phyloP scores from a whole-genome alignment of 2,797 vertebrate species.

The Molossus alvarezi region DNA sequence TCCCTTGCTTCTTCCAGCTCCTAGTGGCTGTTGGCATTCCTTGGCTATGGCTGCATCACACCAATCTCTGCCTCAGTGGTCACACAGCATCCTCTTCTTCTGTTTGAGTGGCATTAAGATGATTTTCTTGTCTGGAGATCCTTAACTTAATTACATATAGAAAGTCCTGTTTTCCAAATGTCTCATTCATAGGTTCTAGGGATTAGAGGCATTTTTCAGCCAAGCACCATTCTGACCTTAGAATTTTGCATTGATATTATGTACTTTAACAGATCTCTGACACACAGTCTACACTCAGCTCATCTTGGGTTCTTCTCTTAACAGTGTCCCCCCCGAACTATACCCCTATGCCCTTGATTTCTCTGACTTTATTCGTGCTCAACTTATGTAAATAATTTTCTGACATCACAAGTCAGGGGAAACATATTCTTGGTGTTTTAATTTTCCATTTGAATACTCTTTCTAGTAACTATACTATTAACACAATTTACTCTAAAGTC shows the following conservation, averaged over 20 bases:
- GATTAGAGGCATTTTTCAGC: neutral
- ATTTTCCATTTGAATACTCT: neutral
- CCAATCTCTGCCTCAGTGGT: neutral
- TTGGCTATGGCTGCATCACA: too few species aligned
- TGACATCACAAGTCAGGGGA: neutral
- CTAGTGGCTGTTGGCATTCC: too few species aligned
- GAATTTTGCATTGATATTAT: neutral
- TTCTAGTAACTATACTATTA: too few species aligned
- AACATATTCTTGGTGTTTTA: constrained; percentile 45
- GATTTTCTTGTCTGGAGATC: neutral
- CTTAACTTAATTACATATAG: neutral
- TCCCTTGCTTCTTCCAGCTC: too few species aligned
- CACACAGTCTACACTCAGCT: neutral
- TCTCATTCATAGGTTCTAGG: neutral
- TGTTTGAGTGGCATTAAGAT: neutral
- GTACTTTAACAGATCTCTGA: neutral
- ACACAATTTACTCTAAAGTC: neutral
- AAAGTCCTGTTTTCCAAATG: neutral
- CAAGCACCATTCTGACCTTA: neutral
- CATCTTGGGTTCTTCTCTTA: constrained; percentile 2
- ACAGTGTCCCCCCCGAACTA: neutral
- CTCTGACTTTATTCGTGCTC: constrained; percentile 12
- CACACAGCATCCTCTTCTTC: neutral
- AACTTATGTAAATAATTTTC: constrained; percentile 51
- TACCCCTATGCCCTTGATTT: neutral